phyloP scores from a whole-genome alignment of 2,797 vertebrate genomes.

The Rhinogobio ventralis region DNA sequence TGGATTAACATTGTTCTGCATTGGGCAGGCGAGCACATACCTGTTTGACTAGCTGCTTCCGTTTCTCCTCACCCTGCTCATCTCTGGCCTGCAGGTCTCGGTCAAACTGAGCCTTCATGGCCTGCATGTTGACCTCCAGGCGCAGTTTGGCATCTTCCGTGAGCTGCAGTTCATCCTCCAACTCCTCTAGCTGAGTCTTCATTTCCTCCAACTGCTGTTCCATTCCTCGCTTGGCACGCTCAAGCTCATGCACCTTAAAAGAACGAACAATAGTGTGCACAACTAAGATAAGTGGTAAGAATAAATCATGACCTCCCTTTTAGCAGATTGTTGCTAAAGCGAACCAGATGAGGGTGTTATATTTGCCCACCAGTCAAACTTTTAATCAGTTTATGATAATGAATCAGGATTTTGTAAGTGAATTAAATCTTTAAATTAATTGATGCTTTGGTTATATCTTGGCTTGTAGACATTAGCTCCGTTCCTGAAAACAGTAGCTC shows the following conservation, averaged over 20 bases:
- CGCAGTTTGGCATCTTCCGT: constrained; percentile 96
- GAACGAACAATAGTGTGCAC: not conserved
- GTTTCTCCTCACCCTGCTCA: constrained; percentile 95
- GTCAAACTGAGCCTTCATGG: constrained; percentile 96
- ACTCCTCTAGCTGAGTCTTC: constrained; percentile 93
- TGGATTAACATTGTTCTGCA: not conserved
- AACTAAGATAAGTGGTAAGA: not conserved
- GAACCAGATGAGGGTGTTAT: not conserved
- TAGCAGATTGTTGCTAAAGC: not conserved
- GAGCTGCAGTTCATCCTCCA: constrained; percentile 95
- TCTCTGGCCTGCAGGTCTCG: constrained; percentile 91
- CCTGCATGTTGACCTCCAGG: constrained; percentile 98
- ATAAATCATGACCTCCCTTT: not conserved
- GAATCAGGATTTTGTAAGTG: not conserved
- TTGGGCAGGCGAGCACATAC: constrained; percentile 73
- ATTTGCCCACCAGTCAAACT: not conserved
- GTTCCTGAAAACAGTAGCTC: not conserved
- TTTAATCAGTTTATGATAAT: not conserved
- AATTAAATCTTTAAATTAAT: not conserved
- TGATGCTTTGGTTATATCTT: not conserved
- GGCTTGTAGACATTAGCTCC: not conserved
- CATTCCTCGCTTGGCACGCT: constrained; percentile 90
- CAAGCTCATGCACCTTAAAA: constrained; percentile 93
- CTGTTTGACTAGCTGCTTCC: constrained; percentile 92
- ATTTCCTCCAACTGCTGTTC: constrained; percentile 97